These are phyloP conservation scores for Elephantulus edwardii DNA, from an alignment of 2,113 vertebrate species.

Conservation along the genomic window DNA sequence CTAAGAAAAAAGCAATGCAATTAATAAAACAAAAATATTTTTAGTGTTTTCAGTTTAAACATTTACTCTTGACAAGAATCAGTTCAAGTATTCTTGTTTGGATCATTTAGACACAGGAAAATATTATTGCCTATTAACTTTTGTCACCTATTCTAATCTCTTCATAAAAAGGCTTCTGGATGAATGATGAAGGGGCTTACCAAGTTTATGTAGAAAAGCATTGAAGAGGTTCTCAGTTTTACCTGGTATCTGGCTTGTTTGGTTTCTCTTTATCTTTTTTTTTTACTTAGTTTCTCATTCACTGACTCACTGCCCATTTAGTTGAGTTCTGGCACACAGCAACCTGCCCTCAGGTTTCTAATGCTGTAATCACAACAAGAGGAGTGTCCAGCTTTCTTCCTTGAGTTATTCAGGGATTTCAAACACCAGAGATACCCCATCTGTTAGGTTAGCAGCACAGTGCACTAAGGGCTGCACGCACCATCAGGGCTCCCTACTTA, in stretches of 20 bases:
- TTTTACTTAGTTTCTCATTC: neutral
- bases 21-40: too few species aligned
- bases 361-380: too few species aligned
- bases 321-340: too few species aligned
- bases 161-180: neutral
- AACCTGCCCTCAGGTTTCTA: too few species aligned
- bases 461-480: too few species aligned
- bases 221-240: neutral
- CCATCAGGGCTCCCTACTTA: too few species aligned
- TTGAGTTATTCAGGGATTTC: too few species aligned
- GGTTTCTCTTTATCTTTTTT: neutral
- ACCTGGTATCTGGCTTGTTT: neutral
- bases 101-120: neutral
- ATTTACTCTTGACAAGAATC: neutral
- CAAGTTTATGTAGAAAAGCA: neutral
- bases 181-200: neutral
- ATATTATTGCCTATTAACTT: neutral
- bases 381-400: too few species aligned
- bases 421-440: too few species aligned
- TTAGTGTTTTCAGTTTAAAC: conserved; percentile 15
- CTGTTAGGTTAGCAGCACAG: too few species aligned
- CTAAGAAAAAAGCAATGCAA: neutral
- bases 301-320: too few species aligned
- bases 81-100: neutral
- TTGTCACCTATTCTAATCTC: too few species aligned